Evolutionary conservation across 2,888 invertebrate genomes (phyloP), one percentile per base, ranked within the genome.

Genomic region (Morpho deidamia): DNA sequence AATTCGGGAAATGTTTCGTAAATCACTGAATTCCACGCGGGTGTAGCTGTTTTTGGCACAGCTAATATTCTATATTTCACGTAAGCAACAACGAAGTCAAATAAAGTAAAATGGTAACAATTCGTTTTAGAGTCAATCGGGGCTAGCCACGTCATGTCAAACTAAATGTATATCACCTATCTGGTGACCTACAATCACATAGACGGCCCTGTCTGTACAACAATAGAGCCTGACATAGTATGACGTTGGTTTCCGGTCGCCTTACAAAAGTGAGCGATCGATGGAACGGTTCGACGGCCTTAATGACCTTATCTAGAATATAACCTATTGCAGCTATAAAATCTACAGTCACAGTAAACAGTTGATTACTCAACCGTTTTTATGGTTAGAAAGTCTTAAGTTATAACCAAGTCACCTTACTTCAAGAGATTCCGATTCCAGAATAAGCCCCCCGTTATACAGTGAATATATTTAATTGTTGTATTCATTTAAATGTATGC

Each of bases 251-350:
- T 74, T 71, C 72, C 71, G 69, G 55, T 69, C 62, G 77, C 67
- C 75, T 80, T 71, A 78, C 66, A 76, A 81, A 78, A 67, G 8
- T 41, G 33, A 9, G 62, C 65, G 76, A 82, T 83, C 80, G 71
- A 80, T 81, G 70, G 56, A 52, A 63, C 58, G 66, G 62, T 81
- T 78, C 80, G 78, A 71, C 73, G 69, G 79, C n/a, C 49, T 52
- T 66, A 64, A 61, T 58, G 60, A 59, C 71, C 68, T 70, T 69
- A 71, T 70, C 67, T 74, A 57, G 72, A 70, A 61, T 33, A 33
- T 14, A 41, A 49, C 41, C 40, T 41, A 40, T 33, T 12, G 7
- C 32, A 32, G 11, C 23, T 23, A 1, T 23, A 23, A 23, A 23
- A 5, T 23, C 23, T 23, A 23, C 23, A 5, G 4, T 23, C 23